Conservation (phyloP, 1,140 invertebrate genomes). For the Samia ricini region DNA sequence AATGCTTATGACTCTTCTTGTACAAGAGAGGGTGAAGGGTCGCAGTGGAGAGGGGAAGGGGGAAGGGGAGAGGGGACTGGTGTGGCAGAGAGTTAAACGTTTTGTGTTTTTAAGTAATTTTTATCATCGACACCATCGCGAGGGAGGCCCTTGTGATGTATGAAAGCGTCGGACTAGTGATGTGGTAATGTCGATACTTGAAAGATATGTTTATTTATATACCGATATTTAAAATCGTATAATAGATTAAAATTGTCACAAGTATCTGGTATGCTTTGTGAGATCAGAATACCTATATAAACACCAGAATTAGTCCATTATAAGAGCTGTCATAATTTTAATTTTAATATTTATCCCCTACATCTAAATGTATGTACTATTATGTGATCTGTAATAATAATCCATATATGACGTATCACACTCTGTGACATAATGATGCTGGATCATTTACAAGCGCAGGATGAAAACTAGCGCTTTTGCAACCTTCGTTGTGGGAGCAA, state of each 20-base stretch:
- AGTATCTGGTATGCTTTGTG: background rate
- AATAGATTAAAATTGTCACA: background rate
- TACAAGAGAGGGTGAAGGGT: background rate
- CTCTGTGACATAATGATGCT: no score
- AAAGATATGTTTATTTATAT: conserved; percentile 10
- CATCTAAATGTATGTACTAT: no score
- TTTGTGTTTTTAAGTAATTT: conserved; percentile 76
- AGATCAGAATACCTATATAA: no score
- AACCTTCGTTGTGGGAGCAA: no score
- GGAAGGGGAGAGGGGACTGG: conserved; percentile 43
- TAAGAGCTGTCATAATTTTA: no score
- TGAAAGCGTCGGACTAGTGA: conserved; percentile 61
- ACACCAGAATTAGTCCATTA: no score
- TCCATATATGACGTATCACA: no score
- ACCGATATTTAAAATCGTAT: no score
- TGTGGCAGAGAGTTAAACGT: conserved; percentile 71
- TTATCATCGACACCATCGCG: conserved; percentile 74
- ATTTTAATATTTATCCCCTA: no score
- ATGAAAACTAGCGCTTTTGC: no score
- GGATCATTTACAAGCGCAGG: no score
- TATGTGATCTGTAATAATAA: no score
- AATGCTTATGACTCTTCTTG: background rate
- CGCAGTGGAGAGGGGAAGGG: conserved; percentile 39
- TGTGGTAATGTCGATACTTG: conserved; percentile 38
- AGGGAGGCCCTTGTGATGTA: conserved; percentile 67